A percentile compares a stretch with the other conserved stretches of the same genome.
Conservation (phyloP, 2,888 invertebrate genomes). For the Harmothoe impar region DNA sequence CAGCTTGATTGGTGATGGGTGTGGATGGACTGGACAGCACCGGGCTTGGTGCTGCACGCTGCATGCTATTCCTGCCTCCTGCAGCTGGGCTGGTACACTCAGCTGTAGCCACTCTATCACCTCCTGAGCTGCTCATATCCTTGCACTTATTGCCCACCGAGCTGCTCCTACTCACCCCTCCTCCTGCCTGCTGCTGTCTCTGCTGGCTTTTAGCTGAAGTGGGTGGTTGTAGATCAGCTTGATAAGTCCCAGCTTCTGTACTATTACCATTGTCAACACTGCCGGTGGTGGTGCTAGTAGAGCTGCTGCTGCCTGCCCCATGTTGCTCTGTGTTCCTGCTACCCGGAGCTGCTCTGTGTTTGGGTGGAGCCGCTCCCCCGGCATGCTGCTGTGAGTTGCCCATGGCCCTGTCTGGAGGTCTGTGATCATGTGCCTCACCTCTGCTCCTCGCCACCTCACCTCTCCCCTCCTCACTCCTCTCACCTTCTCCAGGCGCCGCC, state of each 20-base stretch:
- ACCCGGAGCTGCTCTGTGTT: background rate
- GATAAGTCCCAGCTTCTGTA: background rate
- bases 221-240: background rate
- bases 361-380: too few relatives aligned
- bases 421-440: constrained; percentile 3
- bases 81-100: background rate
- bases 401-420: background rate
- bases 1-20: background rate
- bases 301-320: background rate
- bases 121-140: background rate
- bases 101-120: background rate
- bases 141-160: too few relatives aligned
- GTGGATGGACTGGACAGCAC: too few relatives aligned
- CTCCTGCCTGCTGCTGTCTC: background rate
- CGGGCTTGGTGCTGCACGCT: background rate
- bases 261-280: constrained; percentile 29
- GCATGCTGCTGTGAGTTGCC: background rate
- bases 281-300: background rate
- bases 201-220: background rate
- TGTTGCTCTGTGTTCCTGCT: too few relatives aligned
- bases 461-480: background rate
- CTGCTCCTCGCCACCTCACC: background rate
- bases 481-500: background rate
- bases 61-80: background rate
- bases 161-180: too few relatives aligned